Conservation (phyloP, 2,888 invertebrate species). For the Tuta absoluta region DNA sequence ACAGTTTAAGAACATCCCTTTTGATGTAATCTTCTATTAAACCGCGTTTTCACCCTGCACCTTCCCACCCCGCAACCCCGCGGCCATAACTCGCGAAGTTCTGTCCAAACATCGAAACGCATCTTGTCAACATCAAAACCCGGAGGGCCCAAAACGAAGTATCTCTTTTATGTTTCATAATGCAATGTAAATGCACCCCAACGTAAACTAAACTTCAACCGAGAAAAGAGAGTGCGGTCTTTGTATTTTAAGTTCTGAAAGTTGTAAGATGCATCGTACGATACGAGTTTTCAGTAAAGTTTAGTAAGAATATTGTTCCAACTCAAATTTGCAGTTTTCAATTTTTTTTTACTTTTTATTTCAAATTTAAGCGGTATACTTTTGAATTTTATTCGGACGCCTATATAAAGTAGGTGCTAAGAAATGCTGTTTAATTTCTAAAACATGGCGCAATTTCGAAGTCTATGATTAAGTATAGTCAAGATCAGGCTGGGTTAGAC, state of each 20-base stretch:
- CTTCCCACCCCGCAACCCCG: background rate
- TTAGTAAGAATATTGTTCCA: background rate
- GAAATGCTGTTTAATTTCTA: no score
- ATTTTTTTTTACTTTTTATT: background rate
- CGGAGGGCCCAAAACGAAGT: background rate
- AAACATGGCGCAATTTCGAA: no score
- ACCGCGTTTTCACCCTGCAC: background rate
- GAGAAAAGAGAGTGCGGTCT: conserved; percentile 11
- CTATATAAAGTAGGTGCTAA: no score
- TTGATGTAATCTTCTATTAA: background rate
- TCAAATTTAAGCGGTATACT: background rate
- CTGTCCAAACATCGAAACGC: conserved; percentile 9
- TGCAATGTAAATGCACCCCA: conserved; percentile 15
- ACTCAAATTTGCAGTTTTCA: background rate
- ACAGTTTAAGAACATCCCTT: background rate
- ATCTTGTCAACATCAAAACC: conserved; percentile 20
- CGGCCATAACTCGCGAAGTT: background rate
- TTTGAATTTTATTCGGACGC: background rate
- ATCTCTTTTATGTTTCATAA: conserved; percentile 7
- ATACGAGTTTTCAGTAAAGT: background rate
- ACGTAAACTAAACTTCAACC: background rate
- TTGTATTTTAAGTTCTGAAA: conserved; percentile 8
- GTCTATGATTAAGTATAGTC: no score
- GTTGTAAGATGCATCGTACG: conserved; percentile 12
- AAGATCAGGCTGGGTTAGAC: no score